These are phyloP conservation scores for Ganaspis brasiliensis DNA, from an alignment of 2,888 invertebrate species.

Conservation along the genomic window DNA sequence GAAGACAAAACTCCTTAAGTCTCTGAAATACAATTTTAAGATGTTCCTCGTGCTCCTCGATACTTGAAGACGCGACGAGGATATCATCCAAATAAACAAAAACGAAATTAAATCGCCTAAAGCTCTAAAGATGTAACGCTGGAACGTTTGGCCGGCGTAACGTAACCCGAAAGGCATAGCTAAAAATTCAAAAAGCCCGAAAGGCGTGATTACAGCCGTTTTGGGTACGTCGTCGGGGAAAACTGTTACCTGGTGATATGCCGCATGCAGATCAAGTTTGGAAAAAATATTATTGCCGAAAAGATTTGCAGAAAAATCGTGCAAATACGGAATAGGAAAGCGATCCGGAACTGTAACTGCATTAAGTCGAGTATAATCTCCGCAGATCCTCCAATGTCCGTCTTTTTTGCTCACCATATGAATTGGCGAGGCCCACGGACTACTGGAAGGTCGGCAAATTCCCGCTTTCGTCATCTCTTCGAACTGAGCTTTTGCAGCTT, in stretches of 20 bases:
- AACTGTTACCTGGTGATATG: constrained; percentile 78
- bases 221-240: constrained; percentile 73
- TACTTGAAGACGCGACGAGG: constrained; percentile 51
- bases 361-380: constrained; percentile 68
- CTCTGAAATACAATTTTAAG: constrained; percentile 51
- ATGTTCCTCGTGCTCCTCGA: constrained; percentile 56
- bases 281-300: constrained; percentile 66
- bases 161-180: constrained; percentile 50
- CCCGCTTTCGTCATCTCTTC: background rate
- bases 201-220: constrained; percentile 73
- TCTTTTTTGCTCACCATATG: constrained; percentile 66
- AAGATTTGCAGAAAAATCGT: constrained; percentile 68
- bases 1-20: constrained; percentile 51
- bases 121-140: constrained; percentile 58
- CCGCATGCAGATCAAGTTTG: constrained; percentile 69
- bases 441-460: background rate
- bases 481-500: constrained; percentile 3
- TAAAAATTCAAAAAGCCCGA: constrained; percentile 68
- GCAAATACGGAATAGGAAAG: constrained; percentile 73
- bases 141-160: constrained; percentile 63
- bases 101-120: constrained; percentile 56
- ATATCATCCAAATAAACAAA: constrained; percentile 60
- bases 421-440: constrained; percentile 75
- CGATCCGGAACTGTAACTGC: constrained; percentile 70
- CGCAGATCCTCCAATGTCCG: constrained; percentile 56